A percentile compares a stretch with the other conserved stretches of the same genome.
Conservation (phyloP, 2,797 vertebrate species). For the Hyperoplus immaculatus region DNA sequence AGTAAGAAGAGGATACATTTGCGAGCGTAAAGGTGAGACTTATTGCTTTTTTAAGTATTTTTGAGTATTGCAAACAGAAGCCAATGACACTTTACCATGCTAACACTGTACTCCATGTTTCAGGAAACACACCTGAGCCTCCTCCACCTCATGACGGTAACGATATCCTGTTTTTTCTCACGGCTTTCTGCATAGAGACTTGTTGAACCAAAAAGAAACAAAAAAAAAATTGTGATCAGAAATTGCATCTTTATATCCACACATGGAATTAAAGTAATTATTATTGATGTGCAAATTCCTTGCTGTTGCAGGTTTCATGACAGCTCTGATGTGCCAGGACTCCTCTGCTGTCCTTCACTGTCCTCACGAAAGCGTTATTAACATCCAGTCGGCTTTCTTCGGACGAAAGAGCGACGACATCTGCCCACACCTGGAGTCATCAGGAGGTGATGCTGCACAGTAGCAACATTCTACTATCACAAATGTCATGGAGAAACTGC, state of each 20-base stretch:
- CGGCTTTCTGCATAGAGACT: no score
- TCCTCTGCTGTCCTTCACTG: conserved; percentile 80
- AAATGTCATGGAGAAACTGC: neutral
- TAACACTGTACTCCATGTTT: neutral
- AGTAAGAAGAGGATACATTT: conserved; percentile 84
- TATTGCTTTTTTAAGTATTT: neutral
- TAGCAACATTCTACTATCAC: neutral
- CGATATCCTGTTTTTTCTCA: neutral
- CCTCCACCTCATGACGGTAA: conserved; percentile 87
- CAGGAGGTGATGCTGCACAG: conserved; percentile 42
- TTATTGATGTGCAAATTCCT: rapidly evolving
- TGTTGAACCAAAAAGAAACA: neutral
- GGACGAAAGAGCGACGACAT: conserved; percentile 76
- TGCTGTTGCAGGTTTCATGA: conserved; percentile 78
- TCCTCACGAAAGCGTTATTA: conserved; percentile 82
- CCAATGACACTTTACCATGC: neutral
- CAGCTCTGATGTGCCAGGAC: conserved; percentile 79
- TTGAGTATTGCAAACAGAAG: neutral
- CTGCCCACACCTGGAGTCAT: conserved; percentile 75
- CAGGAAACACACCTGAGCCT: conserved; percentile 82
- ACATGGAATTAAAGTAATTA: neutral
- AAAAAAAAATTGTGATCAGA: neutral
- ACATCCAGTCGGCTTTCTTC: conserved; percentile 86
- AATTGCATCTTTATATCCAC: neutral
- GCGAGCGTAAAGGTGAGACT: conserved; percentile 81